Evolutionary conservation across 2,888 invertebrate species (phyloP), one percentile per base, ranked within the genome.

Genomic region (Incurvaria masculella): DNA sequence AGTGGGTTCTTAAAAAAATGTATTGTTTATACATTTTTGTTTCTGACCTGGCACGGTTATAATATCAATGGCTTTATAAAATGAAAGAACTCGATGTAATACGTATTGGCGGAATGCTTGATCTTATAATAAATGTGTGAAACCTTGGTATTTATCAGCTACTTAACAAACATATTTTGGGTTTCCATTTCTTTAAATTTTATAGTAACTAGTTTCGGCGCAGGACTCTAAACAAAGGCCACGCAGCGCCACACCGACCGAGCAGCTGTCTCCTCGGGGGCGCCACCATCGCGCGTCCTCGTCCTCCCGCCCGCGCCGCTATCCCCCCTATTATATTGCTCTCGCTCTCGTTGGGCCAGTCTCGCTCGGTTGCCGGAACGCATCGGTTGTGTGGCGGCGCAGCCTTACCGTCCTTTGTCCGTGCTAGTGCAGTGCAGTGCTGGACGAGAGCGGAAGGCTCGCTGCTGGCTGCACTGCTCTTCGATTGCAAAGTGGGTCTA

Each of bases 361-460:
- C 70, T 72, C 75, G 76, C 68, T 78, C 74, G 72, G 72, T 74
- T 69, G 61, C 62, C 60, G 46, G 48, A 46, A 26, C 48, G 52
- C 38, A 48, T 48, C 42, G 50, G 52, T 45, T 20, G 50, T 27
- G 65, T 65, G 59, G 62, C 53, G 71, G 58, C 43, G 49, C 19
- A 39, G 10, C 46, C 27, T 47, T 39, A n/a, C 11, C 11, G 33
- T n/a, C 14, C 33, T 33, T 33, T 33, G 33, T 33, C 33, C 33
- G 33, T 33, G 14, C 33, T 33, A n/a, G 33, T 33, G 33, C 14
- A 14, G 33, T 33, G 33, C 14, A 33, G 14, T n/a, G 33, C 14
- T 33, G 33, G 33, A 33, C 33, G 33, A 33, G 33, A 33, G 11
- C 33, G 33, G 33, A 33, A 4, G n/a, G n/a, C 14, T 11, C 6